A percentile compares a stretch with the other conserved stretches of the same genome.
phyloP scores from a whole-genome alignment of 2,888 invertebrate genomes.

The Andrena bicolor region DNA sequence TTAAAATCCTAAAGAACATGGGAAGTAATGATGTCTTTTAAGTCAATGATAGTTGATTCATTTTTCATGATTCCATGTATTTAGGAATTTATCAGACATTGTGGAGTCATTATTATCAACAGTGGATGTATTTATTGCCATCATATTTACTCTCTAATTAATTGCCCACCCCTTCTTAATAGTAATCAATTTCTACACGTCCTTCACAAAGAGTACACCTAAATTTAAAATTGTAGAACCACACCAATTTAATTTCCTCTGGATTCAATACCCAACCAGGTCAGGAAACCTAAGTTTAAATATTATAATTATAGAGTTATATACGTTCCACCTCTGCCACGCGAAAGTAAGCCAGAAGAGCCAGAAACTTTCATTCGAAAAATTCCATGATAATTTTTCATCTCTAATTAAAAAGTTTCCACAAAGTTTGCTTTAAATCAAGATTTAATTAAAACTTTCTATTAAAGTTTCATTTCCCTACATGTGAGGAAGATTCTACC shows the following conservation, averaged over 20 bases:
- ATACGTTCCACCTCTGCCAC: neutral
- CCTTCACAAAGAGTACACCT: neutral
- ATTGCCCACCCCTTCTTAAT: neutral
- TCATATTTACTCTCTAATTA: no score
- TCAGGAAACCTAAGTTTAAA: neutral
- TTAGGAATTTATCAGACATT: no score
- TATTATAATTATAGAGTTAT: neutral
- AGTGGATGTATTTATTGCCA: no score
- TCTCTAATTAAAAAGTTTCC: slow-evolving; percentile 3
- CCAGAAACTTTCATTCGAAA: neutral
- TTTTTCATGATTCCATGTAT: no score
- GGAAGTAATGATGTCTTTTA: no score
- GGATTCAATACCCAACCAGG: neutral
- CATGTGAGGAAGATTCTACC: neutral
- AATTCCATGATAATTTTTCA: slow-evolving; percentile 2
- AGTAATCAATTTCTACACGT: neutral
- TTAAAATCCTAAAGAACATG: no score
- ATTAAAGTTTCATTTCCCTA: neutral
- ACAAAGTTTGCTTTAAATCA: slow-evolving; percentile 10
- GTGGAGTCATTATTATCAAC: no score
- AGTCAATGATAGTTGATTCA: no score
- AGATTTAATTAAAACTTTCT: slow-evolving; percentile 32
- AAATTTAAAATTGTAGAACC: neutral
- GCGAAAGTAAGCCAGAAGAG: neutral
- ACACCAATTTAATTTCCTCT: neutral